phyloP scores from a whole-genome alignment of 2,113 vertebrate genomes.

The Furnarius figulus region DNA sequence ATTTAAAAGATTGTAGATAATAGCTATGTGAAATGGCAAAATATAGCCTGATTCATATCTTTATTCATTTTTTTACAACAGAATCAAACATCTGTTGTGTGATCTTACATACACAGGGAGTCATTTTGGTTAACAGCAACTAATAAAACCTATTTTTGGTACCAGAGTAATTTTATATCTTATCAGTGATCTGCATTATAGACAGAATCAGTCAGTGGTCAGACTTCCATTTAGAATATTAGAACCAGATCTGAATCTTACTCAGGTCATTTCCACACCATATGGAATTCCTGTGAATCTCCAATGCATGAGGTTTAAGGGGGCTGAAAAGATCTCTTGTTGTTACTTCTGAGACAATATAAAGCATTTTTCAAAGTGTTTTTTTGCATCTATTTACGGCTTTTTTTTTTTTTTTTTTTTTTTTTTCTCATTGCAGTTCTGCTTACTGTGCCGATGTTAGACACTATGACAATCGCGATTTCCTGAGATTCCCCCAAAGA shows the following conservation, averaged over 20 bases:
- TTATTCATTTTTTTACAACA: not conserved
- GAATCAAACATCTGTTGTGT: not conserved
- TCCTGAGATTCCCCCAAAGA: constrained; percentile 91
- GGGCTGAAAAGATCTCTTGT: not conserved
- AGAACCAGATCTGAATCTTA: not conserved
- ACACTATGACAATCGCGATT: constrained; percentile 91
- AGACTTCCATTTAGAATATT: not conserved
- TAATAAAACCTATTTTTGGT: not conserved
- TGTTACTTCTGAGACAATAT: not conserved
- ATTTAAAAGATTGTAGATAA: not conserved
- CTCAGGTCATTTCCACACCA: not conserved
- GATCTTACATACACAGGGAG: not conserved
- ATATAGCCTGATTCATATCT: not conserved
- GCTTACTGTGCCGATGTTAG: constrained; percentile 77
- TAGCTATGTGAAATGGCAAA: not conserved
- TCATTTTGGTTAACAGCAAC: not conserved
- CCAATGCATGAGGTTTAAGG: not conserved
- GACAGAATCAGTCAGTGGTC: not conserved
- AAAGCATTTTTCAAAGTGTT: not conserved
- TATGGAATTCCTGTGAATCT: not conserved
- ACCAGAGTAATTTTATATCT: not conserved
- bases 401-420: not conserved
- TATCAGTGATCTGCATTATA: not conserved
- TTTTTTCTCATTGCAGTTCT: constrained; percentile 74
- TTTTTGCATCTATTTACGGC: not conserved